Evolutionary conservation across 2,797 vertebrate genomes (phyloP).

Genomic region (Margarornis squamiger): DNA sequence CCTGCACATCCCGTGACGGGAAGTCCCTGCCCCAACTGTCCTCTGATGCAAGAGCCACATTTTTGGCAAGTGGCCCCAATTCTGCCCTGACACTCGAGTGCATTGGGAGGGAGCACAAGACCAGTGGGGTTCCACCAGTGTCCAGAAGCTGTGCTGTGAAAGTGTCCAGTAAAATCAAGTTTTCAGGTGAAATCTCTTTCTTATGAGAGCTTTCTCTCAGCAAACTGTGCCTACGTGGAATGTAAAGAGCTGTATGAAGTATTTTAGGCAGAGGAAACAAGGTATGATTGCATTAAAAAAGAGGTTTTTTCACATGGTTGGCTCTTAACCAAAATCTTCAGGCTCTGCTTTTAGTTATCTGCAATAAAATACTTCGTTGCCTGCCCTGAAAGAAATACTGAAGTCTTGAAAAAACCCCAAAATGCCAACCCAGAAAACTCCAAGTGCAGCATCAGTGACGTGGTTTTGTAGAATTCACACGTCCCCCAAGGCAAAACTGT

Average conservation of each 20-base stretch:
- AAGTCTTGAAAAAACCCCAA: background rate
- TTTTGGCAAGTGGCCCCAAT: background rate
- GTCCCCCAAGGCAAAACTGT: background rate
- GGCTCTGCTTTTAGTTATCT: background rate
- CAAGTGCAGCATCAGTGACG: background rate
- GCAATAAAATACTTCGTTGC: background rate
- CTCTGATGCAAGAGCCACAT: background rate
- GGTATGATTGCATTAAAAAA: background rate
- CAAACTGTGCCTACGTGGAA: background rate
- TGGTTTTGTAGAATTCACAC: background rate
- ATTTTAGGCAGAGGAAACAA: background rate
- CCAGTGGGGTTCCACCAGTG: background rate
- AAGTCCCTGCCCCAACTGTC: slow-evolving; percentile 52
- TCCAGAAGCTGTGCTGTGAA: background rate
- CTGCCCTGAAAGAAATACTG: background rate
- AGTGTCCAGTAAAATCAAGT: background rate
- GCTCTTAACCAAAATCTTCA: background rate
- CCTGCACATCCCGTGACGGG: slow-evolving; percentile 7
- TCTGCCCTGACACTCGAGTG: background rate
- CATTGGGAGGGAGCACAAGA: background rate
- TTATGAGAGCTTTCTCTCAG: background rate
- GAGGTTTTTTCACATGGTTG: accelerated
- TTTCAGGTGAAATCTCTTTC: background rate
- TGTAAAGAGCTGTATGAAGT: background rate
- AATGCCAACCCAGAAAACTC: background rate